phyloP scores from a whole-genome alignment of 2,888 invertebrate species.

The Glyphotaelius pellucidus region DNA sequence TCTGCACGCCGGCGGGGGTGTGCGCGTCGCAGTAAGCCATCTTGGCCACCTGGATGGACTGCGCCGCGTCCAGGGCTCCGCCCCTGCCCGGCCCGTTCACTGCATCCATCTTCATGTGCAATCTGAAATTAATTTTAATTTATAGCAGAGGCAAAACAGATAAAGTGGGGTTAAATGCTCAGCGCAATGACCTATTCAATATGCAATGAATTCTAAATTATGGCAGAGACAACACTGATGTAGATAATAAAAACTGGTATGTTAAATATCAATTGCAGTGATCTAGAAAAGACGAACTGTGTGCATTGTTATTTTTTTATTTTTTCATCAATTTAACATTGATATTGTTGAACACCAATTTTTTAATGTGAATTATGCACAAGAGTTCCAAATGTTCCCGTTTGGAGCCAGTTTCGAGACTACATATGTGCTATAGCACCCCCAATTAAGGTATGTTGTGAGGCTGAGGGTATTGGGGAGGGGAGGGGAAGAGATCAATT shows the following conservation, averaged over 20 bases:
- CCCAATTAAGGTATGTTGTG: too few species aligned
- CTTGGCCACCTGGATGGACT: slow-evolving; percentile 93
- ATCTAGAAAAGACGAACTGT: neutral
- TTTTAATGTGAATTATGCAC: too few species aligned
- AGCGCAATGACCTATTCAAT: neutral
- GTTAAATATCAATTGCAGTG: neutral
- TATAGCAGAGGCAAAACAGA: neutral
- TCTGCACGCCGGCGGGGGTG: slow-evolving; percentile 83
- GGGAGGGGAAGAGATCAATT: too few species aligned
- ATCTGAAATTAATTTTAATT: slow-evolving; percentile 71
- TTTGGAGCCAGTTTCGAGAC: too few species aligned
- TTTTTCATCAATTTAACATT: too few species aligned
- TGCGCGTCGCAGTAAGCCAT: slow-evolving; percentile 98
- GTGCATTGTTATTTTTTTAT: neutral
- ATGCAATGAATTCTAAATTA: neutral
- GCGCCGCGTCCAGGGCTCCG: slow-evolving; percentile 78
- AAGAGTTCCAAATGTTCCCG: too few species aligned
- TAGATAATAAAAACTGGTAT: too few species aligned
- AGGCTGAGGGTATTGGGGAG: too few species aligned
- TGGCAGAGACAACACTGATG: neutral
- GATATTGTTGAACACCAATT: too few species aligned
- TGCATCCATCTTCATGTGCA: slow-evolving; percentile 98
- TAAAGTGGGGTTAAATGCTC: neutral
- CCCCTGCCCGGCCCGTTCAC: slow-evolving; percentile 79
- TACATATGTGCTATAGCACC: too few species aligned